phyloP scores from a whole-genome alignment of 1,140 invertebrate genomes.

The Aricia agestis region DNA sequence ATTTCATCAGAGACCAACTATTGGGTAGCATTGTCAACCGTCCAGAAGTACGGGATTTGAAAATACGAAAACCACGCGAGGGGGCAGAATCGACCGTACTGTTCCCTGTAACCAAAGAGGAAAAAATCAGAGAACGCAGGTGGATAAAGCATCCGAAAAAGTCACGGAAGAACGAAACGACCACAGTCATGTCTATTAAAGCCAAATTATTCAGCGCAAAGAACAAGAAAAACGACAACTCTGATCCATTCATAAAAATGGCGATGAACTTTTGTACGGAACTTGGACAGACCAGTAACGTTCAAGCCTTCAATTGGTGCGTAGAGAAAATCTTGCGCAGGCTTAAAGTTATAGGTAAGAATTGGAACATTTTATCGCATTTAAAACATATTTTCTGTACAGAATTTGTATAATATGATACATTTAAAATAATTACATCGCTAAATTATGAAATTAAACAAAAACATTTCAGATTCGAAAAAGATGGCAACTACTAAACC shows the following conservation, averaged over 20 bases:
- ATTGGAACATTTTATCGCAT: not conserved
- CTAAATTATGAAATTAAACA: not conserved
- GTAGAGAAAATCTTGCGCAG: conserved; percentile 60
- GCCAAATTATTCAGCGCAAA: not conserved
- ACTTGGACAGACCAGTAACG: conserved; percentile 48
- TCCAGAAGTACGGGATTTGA: conserved; percentile 13
- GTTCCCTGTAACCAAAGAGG: conserved; percentile 40
- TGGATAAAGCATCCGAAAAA: conserved; percentile 50
- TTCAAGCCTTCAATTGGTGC: conserved; percentile 53
- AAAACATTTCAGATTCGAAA: not conserved
- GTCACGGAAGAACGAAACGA: conserved; percentile 33
- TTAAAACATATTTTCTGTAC: not conserved
- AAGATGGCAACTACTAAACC: not conserved
- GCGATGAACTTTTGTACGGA: conserved; percentile 57
- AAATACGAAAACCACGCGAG: conserved; percentile 45
- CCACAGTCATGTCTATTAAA: conserved; percentile 20
- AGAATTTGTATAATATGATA: no score
- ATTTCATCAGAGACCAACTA: conserved; percentile 55
- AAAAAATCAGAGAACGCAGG: conserved; percentile 40
- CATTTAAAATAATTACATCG: no score
- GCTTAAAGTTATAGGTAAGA: conserved; percentile 51
- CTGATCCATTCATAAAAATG: conserved; percentile 52
- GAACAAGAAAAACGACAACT: conserved; percentile 28
- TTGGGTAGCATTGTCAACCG: conserved; percentile 31
- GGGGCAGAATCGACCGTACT: conserved; percentile 41